phyloP scores from a whole-genome alignment of 2,888 invertebrate species.

The Meiosimyza platycephala region DNA sequence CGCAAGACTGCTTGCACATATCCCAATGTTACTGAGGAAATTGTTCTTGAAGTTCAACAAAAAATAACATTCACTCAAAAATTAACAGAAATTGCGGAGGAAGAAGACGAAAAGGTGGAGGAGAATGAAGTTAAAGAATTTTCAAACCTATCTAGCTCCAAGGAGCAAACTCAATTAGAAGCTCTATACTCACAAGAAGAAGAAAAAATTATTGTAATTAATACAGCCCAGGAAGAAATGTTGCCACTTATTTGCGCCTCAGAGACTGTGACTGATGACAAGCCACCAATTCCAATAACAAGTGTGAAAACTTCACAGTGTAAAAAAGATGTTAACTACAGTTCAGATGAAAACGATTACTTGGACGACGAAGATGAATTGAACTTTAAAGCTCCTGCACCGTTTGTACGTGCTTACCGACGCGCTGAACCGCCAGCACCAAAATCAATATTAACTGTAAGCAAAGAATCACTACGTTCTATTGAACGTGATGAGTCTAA shows the following conservation, averaged over 20 bases:
- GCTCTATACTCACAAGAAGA: not conserved
- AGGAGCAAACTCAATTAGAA: not conserved
- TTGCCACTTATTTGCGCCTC: not conserved
- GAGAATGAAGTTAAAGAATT: conserved; percentile 21
- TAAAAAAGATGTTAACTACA: conserved; percentile 49
- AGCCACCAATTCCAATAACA: not conserved
- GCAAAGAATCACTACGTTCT: conserved; percentile 54
- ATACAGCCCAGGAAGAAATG: not conserved
- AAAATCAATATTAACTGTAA: conserved; percentile 39
- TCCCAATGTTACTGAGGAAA: conserved; percentile 13
- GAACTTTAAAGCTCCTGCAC: conserved; percentile 60
- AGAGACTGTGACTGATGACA: not conserved
- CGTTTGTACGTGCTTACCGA: conserved; percentile 64
- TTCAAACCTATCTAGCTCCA: not conserved
- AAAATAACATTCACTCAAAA: conserved; percentile 49
- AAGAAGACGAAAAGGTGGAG: conserved; percentile 44
- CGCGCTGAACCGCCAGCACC: conserved; percentile 46
- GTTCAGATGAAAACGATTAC: conserved; percentile 48
- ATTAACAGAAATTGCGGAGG: conserved; percentile 52
- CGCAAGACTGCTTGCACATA: conserved; percentile 50
- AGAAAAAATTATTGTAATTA: not conserved
- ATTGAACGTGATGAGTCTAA: conserved; percentile 47
- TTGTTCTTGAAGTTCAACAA: conserved; percentile 41
- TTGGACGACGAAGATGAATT: conserved; percentile 51
- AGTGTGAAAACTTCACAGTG: not conserved